Base-by-base conservation (phyloP, 2,113 vertebrate species). In the Lagenorhynchus albirostris region DNA sequence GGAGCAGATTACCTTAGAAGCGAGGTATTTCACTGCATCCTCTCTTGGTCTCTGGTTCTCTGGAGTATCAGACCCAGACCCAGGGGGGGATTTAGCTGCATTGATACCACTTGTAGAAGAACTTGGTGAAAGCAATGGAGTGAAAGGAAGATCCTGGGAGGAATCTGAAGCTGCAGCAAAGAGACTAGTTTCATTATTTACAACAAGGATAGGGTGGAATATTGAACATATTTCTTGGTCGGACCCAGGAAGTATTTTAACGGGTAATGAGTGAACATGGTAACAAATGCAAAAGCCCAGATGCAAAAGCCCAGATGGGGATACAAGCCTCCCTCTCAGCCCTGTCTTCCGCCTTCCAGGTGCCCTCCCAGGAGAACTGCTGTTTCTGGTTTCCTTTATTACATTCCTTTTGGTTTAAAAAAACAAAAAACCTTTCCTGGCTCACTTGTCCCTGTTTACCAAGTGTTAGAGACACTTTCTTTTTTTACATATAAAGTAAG, bases 11-110 rank as follows among this genome's bases (percentile, higher is more conserved):
- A 99, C 99, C 99, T 99, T 99, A 8, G 99, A 98, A 36, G 99
- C 99, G 6, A 99, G 99, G 33, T 98, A 98, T 96, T 99, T 99
- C 94, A 99, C 99, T 1, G 99, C 98, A 92, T 99, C 99, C 58
- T 99, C 99, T 71, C 98, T 93, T 0, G 97, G 98, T 21, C 97
- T 99, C 89, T 98, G 99, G 97, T 98, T 96, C 89, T 99, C 99
- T 1, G 99, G 98, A 96, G 98, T 90, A 55, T 98, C 98, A 17
- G 99, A 97, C 91, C 98, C 99, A 92, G 44, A 38, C 10, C 98
- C 99, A 73, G 97, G 95, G 94, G 87, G 97, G 4, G 95, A 96
- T 96, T 98, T 99, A 93, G 98, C 2, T 2, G 98, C 98, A 68
- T 70, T 99, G 94, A 97, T 97, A 71, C 98, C 98, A 60, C 98